Base-by-base conservation (phyloP, 2,888 invertebrate species). In the Watsonalla binaria region DNA sequence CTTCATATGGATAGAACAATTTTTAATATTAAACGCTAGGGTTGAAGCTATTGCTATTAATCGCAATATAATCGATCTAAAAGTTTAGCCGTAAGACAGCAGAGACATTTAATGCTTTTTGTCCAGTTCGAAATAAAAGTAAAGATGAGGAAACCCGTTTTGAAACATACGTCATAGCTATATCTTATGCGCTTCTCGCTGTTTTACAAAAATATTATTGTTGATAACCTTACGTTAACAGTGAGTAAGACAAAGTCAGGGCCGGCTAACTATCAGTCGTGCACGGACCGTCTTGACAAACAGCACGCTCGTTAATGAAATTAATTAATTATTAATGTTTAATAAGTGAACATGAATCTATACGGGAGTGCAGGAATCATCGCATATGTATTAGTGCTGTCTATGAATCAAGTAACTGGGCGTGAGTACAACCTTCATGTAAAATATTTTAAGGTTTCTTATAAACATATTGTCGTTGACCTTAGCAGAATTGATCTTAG, bases 161-260 rank as follows among this genome's bases (percentile, higher is more conserved):
- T 67, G 66, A 62, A 62, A 55, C 53, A 53, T 58, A 61, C 69
- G 68, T 68, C 73, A 66, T 59, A 54, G 55, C 54, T 51, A 59
- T 57, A 59, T 46, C 13, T 45, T 24, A 13, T n/a, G n/a, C 59
- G 57, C 56, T 55, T 65, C 62, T 70, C 64, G 65, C 56, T 68
- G 74, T 76, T 72, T 74, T 62, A 63, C 73, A 71, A 72, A 72
- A 74, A 66, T 68, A 71, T 70, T 72, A 72, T 72, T 74, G 78
- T 78, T 79, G 82, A 82, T 84, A 84, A 83, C 84, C 82, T 82
- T 76, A 73, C 64, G 71, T 73, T 73, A 69, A 63, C 62, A 72
- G 67, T 71, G 65, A 55, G 68, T 11, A 8, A 62, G 67, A 65
- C 71, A 70, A 68, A 78, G 76, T 72, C 78, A 76, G 76, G 76